phyloP scores from a whole-genome alignment of 2,797 vertebrate genomes.

The Tadarida brasiliensis region DNA sequence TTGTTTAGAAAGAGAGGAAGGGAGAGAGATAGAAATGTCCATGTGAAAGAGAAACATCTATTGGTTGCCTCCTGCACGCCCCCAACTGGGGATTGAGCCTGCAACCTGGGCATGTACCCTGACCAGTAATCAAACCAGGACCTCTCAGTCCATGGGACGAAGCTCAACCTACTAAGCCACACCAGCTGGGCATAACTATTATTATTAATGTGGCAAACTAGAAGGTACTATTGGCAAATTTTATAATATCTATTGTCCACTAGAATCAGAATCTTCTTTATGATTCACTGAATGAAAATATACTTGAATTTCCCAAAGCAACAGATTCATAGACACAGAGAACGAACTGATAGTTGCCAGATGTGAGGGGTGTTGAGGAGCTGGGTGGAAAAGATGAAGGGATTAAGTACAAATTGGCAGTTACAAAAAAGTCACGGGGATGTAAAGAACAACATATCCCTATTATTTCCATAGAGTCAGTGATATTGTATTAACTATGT shows the following conservation, averaged over 20 bases:
- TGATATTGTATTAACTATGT: not conserved
- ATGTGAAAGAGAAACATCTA: no score
- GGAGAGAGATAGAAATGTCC: no score
- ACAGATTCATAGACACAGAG: not conserved
- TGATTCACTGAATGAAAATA: slow-evolving; percentile 1
- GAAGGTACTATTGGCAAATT: slow-evolving; percentile 1
- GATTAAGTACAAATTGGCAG: not conserved
- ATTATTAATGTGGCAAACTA: slow-evolving; percentile 36
- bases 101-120: no score
- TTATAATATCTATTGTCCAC: not conserved
- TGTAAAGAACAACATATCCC: not conserved
- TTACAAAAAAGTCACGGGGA: not conserved
- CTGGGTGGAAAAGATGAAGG: not conserved
- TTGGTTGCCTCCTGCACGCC: no score
- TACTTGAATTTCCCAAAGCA: not conserved
- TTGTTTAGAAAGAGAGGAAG: no score
- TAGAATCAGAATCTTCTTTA: not conserved
- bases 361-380: not conserved
- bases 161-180: no score
- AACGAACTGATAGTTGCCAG: not conserved
- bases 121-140: no score
- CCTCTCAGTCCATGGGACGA: no score
- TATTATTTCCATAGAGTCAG: not conserved
- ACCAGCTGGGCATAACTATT: not conserved
- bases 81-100: no score